Evolutionary conservation across 2,797 vertebrate species (phyloP).

Genomic region (Danio albolineatus): DNA sequence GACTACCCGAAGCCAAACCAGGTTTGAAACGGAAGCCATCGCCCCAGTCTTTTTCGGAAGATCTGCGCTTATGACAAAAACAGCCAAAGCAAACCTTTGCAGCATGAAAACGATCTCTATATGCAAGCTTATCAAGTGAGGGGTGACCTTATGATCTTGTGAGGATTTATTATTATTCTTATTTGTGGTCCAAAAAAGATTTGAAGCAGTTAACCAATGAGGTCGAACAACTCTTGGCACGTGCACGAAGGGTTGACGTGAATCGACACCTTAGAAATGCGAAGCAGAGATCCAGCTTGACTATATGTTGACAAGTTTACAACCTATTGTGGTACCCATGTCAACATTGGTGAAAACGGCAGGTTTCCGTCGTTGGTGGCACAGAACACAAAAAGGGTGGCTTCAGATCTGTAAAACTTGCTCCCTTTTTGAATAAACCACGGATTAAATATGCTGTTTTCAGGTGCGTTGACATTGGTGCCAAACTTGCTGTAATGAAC

Average conservation of each 20-base stretch:
- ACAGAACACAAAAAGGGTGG: slow-evolving; percentile 33
- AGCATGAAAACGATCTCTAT: slow-evolving; percentile 33
- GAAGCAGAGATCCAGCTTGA: slow-evolving; percentile 44
- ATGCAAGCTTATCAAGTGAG: slow-evolving; percentile 18
- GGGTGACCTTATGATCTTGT: slow-evolving; percentile 17
- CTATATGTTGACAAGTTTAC: slow-evolving; percentile 29
- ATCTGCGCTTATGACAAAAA: slow-evolving; percentile 27
- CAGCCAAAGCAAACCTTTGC: slow-evolving; percentile 36
- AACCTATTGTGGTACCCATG: slow-evolving; percentile 28
- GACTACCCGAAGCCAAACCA: slow-evolving; percentile 22
- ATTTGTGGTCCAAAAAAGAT: slow-evolving; percentile 28
- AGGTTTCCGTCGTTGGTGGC: slow-evolving; percentile 21
- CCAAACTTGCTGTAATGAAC: slow-evolving; percentile 18
- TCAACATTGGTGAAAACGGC: slow-evolving; percentile 31
- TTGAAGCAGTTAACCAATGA: slow-evolving; percentile 48
- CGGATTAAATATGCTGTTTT: slow-evolving; percentile 39
- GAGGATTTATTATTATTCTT: slow-evolving; percentile 9
- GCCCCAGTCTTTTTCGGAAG: slow-evolving; percentile 34
- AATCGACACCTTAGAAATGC: slow-evolving; percentile 41
- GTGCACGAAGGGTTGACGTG: slow-evolving; percentile 44
- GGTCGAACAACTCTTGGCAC: slow-evolving; percentile 27
- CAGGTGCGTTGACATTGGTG: slow-evolving; percentile 36
- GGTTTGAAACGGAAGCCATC: slow-evolving; percentile 43
- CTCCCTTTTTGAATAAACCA: slow-evolving; percentile 27
- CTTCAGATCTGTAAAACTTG: neutral